Evolutionary conservation across 2,797 vertebrate species (phyloP), one percentile per base, ranked within the genome.

Genomic region (Heteromormyrus szaboi): DNA sequence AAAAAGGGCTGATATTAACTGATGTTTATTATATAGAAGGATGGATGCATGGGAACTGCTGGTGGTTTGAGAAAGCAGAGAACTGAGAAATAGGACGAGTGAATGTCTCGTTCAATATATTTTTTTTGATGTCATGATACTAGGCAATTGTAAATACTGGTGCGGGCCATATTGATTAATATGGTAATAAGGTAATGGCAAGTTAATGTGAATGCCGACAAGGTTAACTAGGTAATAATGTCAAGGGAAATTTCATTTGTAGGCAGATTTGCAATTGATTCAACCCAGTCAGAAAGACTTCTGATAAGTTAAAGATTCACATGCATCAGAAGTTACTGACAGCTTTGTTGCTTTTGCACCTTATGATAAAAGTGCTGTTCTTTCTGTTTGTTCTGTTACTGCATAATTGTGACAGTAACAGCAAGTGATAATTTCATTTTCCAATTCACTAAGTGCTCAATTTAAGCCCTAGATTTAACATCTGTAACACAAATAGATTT

Each of bases 161-260:
- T 87, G 46, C 50, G 29, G 65, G 68, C 22, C 87, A 83, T 22
- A 91, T 88, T 92, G 91, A 91, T 91, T 86, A 59, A 59, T 59
- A 59, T 59, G 56, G 56, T 59, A 59, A 59, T 59, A 65, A 90
- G 54, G 59, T 65, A 90, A 89, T 90, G 87, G 89, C 68, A 81
- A 85, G 65, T 88, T 87, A 90, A 91, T 89, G 88, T 65, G 76
- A 89, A 87, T 29, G 54, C 79, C 59, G 53, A 86, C 37, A 81
- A 91, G 91, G 91, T 92, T 91, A 92, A 91, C 59, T 53, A 90
- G 90, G 89, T 87, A 88, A 89, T 91, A 85, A 89, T 85, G 89
- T 90, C 87, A 68, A 76, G 86, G 89, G 90, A 89, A 88, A 92
- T 92, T 91, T 92, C 89, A 91, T 92, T 92, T 91, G 90, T 90